Evolutionary conservation across 2,888 invertebrate species (phyloP), one percentile per base, ranked within the genome.

Genomic region (Papilio gigon): DNA sequence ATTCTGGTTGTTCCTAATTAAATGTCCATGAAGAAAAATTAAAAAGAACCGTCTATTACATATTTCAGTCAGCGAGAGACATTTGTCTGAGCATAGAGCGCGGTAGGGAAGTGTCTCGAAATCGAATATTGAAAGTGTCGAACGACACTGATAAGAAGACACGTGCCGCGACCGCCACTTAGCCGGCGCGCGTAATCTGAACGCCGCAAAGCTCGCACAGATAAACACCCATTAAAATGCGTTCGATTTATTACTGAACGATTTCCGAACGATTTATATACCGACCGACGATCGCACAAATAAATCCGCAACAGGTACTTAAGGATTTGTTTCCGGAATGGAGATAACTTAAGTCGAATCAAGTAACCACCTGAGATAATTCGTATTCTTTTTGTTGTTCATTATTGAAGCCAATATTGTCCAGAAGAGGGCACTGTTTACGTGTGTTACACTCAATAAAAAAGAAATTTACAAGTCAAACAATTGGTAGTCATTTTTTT

Each of bases 171-270:
- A 84, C 85, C 85, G 83, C 87, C 92, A 91, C 91, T 91, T 89
- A 90, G 87, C 77, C 84, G 81, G 80, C 79, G 77, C 82, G 79
- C 80, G 88, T 88, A 90, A 91, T 91, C 91, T 89, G 91, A 90
- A 92, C 89, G 88, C 90, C 88, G 86, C 88, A 89, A 89, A 88
- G 90, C 90, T 88, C 86, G 90, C 86, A 85, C 75, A 87, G 92
- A 91, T 91, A 92, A 91, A 90, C 88, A 84, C 86, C 92, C 92
- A 92, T 92, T 92, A 91, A 92, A 91, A 91, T 88, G 88, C 87
- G 82, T 90, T 91, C 92, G 92, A 92, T 92, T 91, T 92, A 92
- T 92, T 92, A 87, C 89, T 77, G 79, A 88, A 89, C 87, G 90
- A 90, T 90, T 90, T 86, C 85, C 86, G 82, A 84, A 86, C 87